Percentiles rank a stretch among this genome's conserved stretches.
Conservation (phyloP, 2,797 vertebrate species). For the Phaenicophaeus curvirostris region DNA sequence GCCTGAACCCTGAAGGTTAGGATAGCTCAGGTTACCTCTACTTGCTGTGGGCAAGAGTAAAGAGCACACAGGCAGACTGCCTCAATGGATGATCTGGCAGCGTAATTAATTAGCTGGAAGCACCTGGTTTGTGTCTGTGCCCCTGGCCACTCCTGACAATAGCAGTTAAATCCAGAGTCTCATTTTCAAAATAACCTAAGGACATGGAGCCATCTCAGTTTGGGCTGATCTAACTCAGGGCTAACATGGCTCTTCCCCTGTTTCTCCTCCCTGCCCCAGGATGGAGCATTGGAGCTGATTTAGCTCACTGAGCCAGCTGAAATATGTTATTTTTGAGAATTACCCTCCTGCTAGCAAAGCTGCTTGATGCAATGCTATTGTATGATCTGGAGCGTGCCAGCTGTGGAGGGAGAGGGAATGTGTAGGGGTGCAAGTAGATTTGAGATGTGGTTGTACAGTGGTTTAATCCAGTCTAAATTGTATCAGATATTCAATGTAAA, state of each 20-base stretch:
- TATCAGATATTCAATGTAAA: constrained; percentile 42
- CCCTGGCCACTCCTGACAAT: background rate
- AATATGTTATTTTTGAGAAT: background rate
- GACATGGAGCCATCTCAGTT: background rate
- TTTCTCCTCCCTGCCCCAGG: background rate
- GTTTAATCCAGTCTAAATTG: constrained; percentile 38
- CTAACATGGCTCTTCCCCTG: background rate
- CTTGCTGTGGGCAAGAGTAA: background rate
- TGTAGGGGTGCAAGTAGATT: background rate
- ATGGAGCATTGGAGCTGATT: background rate
- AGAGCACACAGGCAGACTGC: background rate
- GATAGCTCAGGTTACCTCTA: background rate
- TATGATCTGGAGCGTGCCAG: background rate
- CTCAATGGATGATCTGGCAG: background rate
- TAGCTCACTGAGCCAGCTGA: background rate
- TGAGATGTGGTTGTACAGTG: background rate
- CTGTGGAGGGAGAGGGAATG: background rate
- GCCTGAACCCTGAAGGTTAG: constrained; percentile 10
- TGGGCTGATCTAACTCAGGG: background rate
- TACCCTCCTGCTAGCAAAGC: background rate
- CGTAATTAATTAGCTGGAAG: background rate
- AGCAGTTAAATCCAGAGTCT: background rate
- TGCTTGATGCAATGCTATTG: background rate
- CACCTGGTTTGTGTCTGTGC: constrained; percentile 39
- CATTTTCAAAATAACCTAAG: background rate